A percentile compares a stretch with the other conserved stretches of the same genome.
Conservation (phyloP, 2,888 invertebrate genomes). For the Polymixis lichenea region DNA sequence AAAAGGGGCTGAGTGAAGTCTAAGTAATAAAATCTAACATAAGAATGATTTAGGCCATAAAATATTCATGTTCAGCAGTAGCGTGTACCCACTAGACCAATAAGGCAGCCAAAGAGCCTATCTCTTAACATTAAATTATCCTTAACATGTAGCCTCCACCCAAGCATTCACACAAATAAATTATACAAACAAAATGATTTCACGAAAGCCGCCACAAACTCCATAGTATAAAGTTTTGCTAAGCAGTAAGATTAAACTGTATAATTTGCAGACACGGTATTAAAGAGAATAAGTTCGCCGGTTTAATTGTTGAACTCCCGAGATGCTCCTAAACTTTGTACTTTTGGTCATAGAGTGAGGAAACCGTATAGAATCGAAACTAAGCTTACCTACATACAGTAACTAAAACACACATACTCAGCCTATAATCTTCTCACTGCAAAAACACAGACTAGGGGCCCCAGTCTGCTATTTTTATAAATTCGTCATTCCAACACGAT, state of each 20-base stretch:
- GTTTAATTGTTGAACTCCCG: slow-evolving; percentile 69
- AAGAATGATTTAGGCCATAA: no score
- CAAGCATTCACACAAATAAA: slow-evolving; percentile 50
- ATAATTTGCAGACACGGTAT: slow-evolving; percentile 67
- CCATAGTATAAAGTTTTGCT: slow-evolving; percentile 63
- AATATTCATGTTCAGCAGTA: no score
- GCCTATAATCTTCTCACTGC: no score
- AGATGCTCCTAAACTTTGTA: slow-evolving; percentile 60
- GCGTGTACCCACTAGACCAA: no score
- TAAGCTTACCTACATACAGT: neutral
- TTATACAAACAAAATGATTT: slow-evolving; percentile 54
- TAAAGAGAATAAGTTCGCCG: slow-evolving; percentile 67
- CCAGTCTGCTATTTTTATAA: no score
- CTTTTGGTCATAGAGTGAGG: slow-evolving; percentile 31
- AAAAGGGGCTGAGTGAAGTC: no score
- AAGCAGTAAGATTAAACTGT: slow-evolving; percentile 69
- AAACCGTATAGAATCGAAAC: slow-evolving; percentile 4
- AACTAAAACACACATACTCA: no score
- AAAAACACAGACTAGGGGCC: no score
- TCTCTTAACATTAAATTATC: slow-evolving; percentile 15
- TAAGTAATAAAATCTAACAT: no score
- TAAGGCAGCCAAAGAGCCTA: no score
- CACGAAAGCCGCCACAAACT: slow-evolving; percentile 25
- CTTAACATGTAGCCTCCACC: slow-evolving; percentile 25
- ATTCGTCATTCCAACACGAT: no score